Evolutionary conservation across 2,797 vertebrate genomes (phyloP).

Genomic region (Danio aesculapii): DNA sequence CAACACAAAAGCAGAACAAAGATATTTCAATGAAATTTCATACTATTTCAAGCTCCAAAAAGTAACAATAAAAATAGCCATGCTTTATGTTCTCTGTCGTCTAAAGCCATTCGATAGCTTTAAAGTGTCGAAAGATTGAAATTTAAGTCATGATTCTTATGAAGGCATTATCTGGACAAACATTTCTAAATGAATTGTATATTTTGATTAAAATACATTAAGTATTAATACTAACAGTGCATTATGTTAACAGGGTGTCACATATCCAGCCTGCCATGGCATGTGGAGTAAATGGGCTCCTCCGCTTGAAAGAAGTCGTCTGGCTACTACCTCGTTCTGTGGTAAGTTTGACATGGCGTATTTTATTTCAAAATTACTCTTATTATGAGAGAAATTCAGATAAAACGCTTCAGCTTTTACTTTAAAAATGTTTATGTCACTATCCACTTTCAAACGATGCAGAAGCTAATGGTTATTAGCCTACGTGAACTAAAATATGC

Average conservation of each 20-base stretch:
- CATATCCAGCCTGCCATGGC: conserved; percentile 97
- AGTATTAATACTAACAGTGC: conserved; percentile 30
- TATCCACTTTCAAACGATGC: neutral
- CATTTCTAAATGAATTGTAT: neutral
- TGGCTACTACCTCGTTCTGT: conserved; percentile 97
- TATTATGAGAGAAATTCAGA: neutral
- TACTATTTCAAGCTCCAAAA: too few species aligned
- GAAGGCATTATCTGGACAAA: neutral
- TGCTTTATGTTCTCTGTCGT: neutral
- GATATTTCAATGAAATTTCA: neutral
- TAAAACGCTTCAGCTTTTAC: too few species aligned
- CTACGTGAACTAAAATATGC: too few species aligned
- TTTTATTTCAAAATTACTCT: neutral
- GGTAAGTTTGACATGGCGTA: conserved; percentile 77
- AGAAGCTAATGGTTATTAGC: neutral
- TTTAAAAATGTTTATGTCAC: neutral
- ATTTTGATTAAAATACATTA: neutral
- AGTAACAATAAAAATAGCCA: neutral
- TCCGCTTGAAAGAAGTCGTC: conserved; percentile 93
- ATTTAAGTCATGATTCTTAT: neutral
- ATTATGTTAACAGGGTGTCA: conserved; percentile 86
- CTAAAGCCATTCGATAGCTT: too few species aligned
- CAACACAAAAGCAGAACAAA: neutral
- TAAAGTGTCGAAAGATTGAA: neutral
- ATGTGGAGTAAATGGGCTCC: conserved; percentile 99